Evolutionary conservation across 1,140 invertebrate species (phyloP).

Genomic region (Trichonephila clavata): DNA sequence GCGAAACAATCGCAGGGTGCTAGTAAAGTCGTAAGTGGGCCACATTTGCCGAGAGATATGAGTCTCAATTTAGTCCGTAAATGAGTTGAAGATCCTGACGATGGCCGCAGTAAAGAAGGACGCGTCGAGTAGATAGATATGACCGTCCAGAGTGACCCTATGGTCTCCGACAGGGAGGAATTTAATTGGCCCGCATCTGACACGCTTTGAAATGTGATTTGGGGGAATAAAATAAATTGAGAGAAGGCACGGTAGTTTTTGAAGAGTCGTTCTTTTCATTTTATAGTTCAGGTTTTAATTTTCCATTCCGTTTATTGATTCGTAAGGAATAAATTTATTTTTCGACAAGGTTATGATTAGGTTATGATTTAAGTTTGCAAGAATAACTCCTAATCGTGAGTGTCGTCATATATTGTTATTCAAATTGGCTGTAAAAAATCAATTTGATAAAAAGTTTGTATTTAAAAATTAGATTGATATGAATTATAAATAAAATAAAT

Average conservation of each 20-base stretch:
- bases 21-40: constrained; percentile 65
- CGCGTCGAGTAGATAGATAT: constrained; percentile 52
- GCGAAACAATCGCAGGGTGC: constrained; percentile 53
- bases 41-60: constrained; percentile 64
- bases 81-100: constrained; percentile 49
- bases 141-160: background rate
- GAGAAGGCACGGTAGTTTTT: background rate
- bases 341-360: too few relatives aligned
- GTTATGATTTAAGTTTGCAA: too few relatives aligned
- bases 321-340: too few relatives aligned
- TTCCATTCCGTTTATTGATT: too few relatives aligned
- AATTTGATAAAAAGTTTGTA: too few relatives aligned
- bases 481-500: too few relatives aligned
- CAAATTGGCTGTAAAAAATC: too few relatives aligned
- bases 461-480: too few relatives aligned
- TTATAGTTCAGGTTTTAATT: background rate
- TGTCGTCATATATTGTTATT: too few relatives aligned
- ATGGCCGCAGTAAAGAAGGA: constrained; percentile 51
- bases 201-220: constrained; percentile 42
- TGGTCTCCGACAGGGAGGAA: background rate
- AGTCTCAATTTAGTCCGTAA: constrained; percentile 70
- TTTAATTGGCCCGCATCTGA: constrained; percentile 69
- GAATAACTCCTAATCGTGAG: too few relatives aligned
- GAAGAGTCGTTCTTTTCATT: background rate
- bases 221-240: constrained; percentile 23